phyloP scores from a whole-genome alignment of 1,140 invertebrate species.

The Drosophila sucinea region DNA sequence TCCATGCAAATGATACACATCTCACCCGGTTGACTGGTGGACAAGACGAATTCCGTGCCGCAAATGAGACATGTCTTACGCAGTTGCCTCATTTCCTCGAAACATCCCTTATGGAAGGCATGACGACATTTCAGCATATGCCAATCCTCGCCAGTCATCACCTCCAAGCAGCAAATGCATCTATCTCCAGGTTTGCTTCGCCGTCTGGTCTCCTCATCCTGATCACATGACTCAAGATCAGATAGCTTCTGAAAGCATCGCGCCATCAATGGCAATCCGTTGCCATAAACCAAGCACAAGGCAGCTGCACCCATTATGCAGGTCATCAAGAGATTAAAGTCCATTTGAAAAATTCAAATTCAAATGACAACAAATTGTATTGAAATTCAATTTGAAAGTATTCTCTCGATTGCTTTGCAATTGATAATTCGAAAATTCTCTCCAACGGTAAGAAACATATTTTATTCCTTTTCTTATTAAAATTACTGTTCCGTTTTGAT shows the following conservation, averaged over 20 bases:
- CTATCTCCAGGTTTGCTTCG: background rate
- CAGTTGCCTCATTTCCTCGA: background rate
- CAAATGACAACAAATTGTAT: background rate
- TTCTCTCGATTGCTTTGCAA: background rate
- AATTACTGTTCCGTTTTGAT: too few relatives aligned
- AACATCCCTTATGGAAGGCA: background rate
- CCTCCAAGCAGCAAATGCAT: conserved; percentile 7
- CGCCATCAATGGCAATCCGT: background rate
- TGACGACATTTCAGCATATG: background rate
- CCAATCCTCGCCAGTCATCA: background rate
- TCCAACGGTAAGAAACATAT: too few relatives aligned
- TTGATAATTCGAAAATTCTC: too few relatives aligned
- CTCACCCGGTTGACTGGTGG: background rate
- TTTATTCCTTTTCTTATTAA: too few relatives aligned
- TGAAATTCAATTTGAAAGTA: background rate
- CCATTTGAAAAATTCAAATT: background rate
- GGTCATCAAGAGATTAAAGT: background rate
- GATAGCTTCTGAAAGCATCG: background rate
- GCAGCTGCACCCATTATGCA: background rate
- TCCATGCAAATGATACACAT: background rate
- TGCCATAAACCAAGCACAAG: background rate
- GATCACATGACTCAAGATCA: background rate
- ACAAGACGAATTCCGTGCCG: background rate
- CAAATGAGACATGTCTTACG: background rate
- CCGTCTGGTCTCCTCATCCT: background rate